Percentiles rank a stretch among this genome's conserved stretches.
phyloP scores from a whole-genome alignment of 2,888 invertebrate genomes.

The Acanthosepion pharaonis region DNA sequence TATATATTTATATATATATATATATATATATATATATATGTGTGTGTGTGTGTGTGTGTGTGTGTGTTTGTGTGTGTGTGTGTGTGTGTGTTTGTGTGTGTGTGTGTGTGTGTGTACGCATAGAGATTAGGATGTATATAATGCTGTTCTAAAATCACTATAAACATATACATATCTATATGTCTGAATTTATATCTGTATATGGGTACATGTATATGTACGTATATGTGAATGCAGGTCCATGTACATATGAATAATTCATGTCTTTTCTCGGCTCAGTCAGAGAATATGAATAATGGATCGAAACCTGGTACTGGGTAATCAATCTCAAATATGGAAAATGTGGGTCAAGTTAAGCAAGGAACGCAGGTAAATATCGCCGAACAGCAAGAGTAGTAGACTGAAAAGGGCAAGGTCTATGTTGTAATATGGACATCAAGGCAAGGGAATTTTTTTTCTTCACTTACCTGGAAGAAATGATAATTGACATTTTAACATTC shows the following conservation, averaged over 20 bases:
- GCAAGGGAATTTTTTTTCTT: not conserved
- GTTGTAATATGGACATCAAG: not conserved
- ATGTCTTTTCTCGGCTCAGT: not conserved
- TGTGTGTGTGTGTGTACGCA: not conserved
- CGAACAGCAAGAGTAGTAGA: not conserved
- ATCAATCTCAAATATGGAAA: not conserved
- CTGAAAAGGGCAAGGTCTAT: not conserved
- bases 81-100: too few species aligned
- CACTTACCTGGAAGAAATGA: not conserved
- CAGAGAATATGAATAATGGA: conserved; percentile 33
- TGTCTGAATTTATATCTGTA: not conserved
- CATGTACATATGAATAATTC: not conserved
- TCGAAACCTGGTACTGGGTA: not conserved
- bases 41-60: not conserved
- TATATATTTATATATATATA: not conserved
- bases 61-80: not conserved
- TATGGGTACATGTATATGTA: not conserved
- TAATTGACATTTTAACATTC: not conserved
- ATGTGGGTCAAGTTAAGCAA: not conserved
- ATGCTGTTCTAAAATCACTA: too few species aligned
- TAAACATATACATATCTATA: too few species aligned
- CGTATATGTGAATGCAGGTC: not conserved
- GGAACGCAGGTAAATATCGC: not conserved
- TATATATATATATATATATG: conserved; percentile 33
- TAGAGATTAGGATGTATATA: not conserved